phyloP scores from a whole-genome alignment of 2,113 vertebrate genomes.

The Tauraco erythrolophus region DNA sequence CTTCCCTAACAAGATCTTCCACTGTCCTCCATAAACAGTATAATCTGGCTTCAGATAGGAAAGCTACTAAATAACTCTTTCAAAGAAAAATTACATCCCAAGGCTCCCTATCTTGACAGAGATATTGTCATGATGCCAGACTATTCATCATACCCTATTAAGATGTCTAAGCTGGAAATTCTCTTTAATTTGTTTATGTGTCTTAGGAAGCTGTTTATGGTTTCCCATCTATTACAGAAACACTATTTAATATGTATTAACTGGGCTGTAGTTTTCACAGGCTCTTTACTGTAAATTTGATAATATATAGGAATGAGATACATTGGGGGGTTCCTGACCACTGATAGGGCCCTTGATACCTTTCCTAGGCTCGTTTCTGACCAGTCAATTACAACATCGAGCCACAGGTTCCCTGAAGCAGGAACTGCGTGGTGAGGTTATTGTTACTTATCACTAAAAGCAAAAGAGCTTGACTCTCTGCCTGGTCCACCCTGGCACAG shows the following conservation, averaged over 20 bases:
- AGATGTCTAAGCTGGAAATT: conserved; percentile 7
- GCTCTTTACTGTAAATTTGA: background rate
- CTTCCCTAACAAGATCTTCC: background rate
- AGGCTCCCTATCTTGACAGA: background rate
- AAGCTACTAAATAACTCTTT: background rate
- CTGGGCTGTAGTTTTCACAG: background rate
- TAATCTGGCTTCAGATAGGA: background rate
- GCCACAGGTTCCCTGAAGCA: background rate
- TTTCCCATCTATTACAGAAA: conserved; percentile 16
- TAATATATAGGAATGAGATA: background rate
- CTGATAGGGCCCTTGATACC: background rate
- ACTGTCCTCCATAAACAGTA: background rate
- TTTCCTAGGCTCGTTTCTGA: background rate
- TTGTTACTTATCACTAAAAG: background rate
- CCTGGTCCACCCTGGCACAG: background rate
- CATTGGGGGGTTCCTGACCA: background rate
- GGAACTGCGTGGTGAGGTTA: background rate
- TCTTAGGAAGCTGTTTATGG: conserved; percentile 10
- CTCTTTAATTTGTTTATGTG: conserved; percentile 15
- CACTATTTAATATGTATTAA: background rate
- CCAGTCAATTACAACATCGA: background rate
- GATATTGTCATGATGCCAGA: background rate
- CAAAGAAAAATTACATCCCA: background rate
- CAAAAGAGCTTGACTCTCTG: background rate
- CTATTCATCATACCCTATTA: conserved; percentile 15